Conservation (phyloP, 2,797 vertebrate genomes). For the Tragopan temminckii region DNA sequence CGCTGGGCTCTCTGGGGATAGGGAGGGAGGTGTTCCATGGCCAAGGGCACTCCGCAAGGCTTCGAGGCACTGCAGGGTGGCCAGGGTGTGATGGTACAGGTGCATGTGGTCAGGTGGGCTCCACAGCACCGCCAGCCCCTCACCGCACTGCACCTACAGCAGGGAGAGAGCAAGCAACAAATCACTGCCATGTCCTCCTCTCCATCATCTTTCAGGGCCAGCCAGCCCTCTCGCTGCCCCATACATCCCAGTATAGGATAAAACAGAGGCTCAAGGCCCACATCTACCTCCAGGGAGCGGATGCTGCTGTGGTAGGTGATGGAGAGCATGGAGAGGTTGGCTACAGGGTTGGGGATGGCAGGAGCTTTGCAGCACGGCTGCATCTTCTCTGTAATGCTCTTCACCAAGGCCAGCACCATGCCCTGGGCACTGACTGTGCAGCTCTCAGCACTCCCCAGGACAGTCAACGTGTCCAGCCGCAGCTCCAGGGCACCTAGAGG, state of each 20-base stretch:
- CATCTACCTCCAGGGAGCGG: constrained; percentile 88
- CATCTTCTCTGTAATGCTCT: constrained; percentile 90
- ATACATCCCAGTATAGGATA: neutral
- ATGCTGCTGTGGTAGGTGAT: constrained; percentile 89
- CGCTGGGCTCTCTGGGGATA: neutral
- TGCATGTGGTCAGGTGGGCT: constrained; percentile 94
- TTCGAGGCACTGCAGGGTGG: constrained; percentile 85
- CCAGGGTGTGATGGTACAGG: constrained; percentile 90
- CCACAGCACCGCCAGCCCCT: constrained; percentile 90
- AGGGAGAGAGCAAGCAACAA: neutral
- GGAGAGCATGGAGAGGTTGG: constrained; percentile 86
- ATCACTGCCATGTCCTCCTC: fast-evolving
- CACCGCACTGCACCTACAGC: constrained; percentile 83
- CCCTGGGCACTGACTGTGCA: constrained; percentile 87
- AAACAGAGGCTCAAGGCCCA: neutral
- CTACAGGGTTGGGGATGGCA: constrained; percentile 83
- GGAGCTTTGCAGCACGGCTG: constrained; percentile 90
- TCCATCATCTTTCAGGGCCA: fast-evolving
- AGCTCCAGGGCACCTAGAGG: constrained; percentile 90
- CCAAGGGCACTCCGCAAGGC: constrained; percentile 75
- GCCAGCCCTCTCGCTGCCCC: neutral
- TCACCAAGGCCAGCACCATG: constrained; percentile 89
- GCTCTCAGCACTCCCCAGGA: constrained; percentile 88
- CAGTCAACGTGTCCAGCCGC: constrained; percentile 87
- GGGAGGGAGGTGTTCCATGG: neutral